These are phyloP conservation scores for Anthophora plumipes DNA, from an alignment of 2,888 invertebrate species.

Conservation along the genomic window DNA sequence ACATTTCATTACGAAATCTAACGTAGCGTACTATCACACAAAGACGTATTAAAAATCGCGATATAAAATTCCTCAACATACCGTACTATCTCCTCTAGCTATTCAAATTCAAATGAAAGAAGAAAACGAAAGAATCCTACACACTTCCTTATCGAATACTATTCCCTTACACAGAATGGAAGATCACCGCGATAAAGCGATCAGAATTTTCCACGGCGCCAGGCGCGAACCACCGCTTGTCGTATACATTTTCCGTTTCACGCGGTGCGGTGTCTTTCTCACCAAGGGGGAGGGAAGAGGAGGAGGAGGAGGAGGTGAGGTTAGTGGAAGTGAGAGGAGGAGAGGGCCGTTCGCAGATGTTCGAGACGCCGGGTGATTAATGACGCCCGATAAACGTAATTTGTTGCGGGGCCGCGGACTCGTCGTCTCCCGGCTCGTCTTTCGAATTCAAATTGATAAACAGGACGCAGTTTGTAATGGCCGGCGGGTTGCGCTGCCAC, in stretches of 20 bases:
- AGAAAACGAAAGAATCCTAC: not conserved
- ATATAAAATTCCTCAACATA: no score
- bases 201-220: slow-evolving; percentile 35
- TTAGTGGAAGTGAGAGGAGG: slow-evolving; percentile 30
- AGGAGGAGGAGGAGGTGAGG: slow-evolving; percentile 36
- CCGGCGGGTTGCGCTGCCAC: slow-evolving; percentile 51
- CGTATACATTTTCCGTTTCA: slow-evolving; percentile 52
- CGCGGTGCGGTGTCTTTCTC: slow-evolving; percentile 58
- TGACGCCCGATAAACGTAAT: slow-evolving; percentile 73
- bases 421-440: slow-evolving; percentile 70
- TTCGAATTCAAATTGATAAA: slow-evolving; percentile 77
- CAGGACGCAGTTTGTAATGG: slow-evolving; percentile 76
- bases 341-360: slow-evolving; percentile 68
- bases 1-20: no score
- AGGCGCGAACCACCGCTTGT: slow-evolving; percentile 20
- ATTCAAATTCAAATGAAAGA: no score
- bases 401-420: slow-evolving; percentile 70
- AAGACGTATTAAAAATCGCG: no score
- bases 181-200: slow-evolving; percentile 19
- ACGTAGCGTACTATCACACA: no score
- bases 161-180: not conserved
- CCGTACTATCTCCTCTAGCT: no score
- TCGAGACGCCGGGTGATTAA: slow-evolving; percentile 72
- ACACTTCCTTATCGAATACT: not conserved
- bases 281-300: slow-evolving; percentile 3